Evolutionary conservation across 2,888 invertebrate genomes (phyloP), one percentile per base, ranked within the genome.

Genomic region (Terebella lapidaria): DNA sequence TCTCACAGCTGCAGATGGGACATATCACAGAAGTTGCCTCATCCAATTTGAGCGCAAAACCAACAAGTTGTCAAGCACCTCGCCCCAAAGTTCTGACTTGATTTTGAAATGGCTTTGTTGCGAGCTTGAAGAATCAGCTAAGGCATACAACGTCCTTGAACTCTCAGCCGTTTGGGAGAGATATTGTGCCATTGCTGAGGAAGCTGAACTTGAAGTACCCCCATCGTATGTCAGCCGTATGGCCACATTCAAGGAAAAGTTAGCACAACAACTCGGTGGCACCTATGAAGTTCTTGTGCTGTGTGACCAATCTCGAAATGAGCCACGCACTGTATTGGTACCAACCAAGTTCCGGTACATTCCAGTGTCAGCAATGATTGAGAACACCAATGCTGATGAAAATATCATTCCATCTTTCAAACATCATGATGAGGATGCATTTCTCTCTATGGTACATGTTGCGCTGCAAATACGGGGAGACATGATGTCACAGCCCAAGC

Each of bases 391-490:
- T 5, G 5, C 4, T 25, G 27, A n/a, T 4, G 47, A 51, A n/a
- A n/a, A n/a, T n/a, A n/a, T n/a, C n/a, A n/a, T n/a, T n/a, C n/a
- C n/a, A n/a, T n/a, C n/a, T n/a, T n/a, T n/a, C 15, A n/a, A 10
- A 49, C 15, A 22, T 25, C 4, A 54, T 45, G 30, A 57, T 24
- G 28, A 57, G 30, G 30, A 57, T 20, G 24, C n/a, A n/a, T 54
- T 54, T 54, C 30, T 54, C 5, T 54, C 29, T 5, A 57, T 57
- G 51, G 30, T 57, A 4, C 57, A 56, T 49, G 56, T 56, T 10
- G 56, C 57, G 4, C 30, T 57, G 27, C 26, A 26, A 5, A 26
- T 53, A 3, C 26, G 52, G 22, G 25, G 57, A 5, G 57, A 57
- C n/a, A 54, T 57, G 22, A 5, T 57, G 28, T 24, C 57, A 53